Conservation (phyloP, 92 coral and sea anemone species). For the Bergia puertoricense region DNA sequence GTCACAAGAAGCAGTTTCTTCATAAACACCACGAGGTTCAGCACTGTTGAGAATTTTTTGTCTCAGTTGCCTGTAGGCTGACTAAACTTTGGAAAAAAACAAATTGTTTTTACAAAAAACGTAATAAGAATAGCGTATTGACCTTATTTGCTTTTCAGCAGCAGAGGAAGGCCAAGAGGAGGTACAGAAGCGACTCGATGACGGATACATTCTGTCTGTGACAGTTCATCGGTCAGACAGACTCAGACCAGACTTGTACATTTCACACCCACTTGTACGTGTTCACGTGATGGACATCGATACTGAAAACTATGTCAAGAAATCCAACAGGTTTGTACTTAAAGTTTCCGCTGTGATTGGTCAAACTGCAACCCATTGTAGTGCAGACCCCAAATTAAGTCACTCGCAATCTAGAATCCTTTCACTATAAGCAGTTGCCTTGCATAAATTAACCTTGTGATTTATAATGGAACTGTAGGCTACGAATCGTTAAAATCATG, state of each 20-base stretch:
- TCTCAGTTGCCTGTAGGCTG: too few relatives aligned
- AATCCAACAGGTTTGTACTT: slow-evolving; percentile 74
- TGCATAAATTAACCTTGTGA: neutral
- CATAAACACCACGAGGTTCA: too few relatives aligned
- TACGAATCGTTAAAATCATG: too few relatives aligned
- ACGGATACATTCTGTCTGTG: slow-evolving; percentile 85
- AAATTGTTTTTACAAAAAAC: too few relatives aligned
- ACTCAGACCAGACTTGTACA: slow-evolving; percentile 83
- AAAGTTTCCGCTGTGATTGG: neutral
- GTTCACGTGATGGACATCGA: slow-evolving; percentile 91
- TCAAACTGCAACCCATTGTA: neutral
- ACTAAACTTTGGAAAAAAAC: too few relatives aligned
- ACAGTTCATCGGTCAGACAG: slow-evolving; percentile 92
- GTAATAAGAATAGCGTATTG: neutral
- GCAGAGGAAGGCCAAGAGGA: slow-evolving; percentile 19
- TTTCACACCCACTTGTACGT: slow-evolving; percentile 93
- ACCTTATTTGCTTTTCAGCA: neutral
- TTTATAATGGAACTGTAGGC: neutral
- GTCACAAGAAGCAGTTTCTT: too few relatives aligned
- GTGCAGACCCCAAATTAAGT: neutral
- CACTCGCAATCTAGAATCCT: neutral
- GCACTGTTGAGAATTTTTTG: too few relatives aligned
- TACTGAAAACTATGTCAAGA: slow-evolving; percentile 94
- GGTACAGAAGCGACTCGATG: slow-evolving; percentile 76
- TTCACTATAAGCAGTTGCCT: neutral